Evolutionary conservation across 2,113 vertebrate species (phyloP), one percentile per base, ranked within the genome.

Genomic region (Barbus barbus): DNA sequence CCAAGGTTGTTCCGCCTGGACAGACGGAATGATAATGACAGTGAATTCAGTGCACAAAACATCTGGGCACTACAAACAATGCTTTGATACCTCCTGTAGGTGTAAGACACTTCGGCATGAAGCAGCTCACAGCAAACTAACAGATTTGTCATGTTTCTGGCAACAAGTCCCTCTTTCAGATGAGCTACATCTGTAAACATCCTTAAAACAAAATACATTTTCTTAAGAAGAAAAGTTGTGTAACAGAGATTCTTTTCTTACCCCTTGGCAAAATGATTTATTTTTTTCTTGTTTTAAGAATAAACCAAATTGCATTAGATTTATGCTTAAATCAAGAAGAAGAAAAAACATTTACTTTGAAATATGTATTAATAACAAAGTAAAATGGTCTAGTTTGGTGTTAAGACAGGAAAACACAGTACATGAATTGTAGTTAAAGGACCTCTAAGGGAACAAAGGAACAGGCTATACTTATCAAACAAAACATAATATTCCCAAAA

Each of bases 91-190:
- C 73, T 78, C 88, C 79, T 89, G 85, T 87, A 93, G 91, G 92
- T 93, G 92, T 89, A 91, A 93, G 86, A 86, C 58, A 85, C 87
- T 86, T 0, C 78, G 73, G 86, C 84, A 74, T 72, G 88, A 87
- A 78, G 75, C 86, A n/a, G 53, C 31, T 93, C 90, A 89, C 87
- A 92, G 82, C 90, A 93, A 93, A 93, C 93, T 90, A 91, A 74
- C 44, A 92, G 77, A 93, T 93, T 90, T 94, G 89, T 90, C 93
- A 89, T 92, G 84, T 91, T 91, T 91, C 76, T 86, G 87, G 48
- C 73, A 71, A 22, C 9, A 61, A 78, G 73, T 76, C 79, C 46
- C 24, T 78, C 80, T 89, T 86, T 87, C 4, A 79, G 90, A 56
- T 48, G 36, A 44, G 28, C 63, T 48, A 31, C 24, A 44, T 46